Conservation (phyloP, 2,797 vertebrate genomes). For the Lepilemur septentrionalis region DNA sequence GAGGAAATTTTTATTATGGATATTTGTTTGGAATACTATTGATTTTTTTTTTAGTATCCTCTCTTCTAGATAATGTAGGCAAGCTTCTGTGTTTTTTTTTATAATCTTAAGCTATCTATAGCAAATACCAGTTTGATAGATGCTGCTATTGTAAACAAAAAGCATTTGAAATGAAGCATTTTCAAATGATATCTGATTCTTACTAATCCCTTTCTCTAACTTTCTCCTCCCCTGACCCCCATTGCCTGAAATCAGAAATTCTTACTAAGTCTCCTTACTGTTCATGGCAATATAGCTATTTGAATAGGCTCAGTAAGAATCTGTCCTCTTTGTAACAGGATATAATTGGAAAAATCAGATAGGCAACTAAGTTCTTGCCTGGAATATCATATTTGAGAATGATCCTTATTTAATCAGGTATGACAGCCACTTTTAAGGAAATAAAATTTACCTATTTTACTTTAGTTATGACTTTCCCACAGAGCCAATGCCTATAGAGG, state of each 20-base stretch:
- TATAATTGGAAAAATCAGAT: background rate
- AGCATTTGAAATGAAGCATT: background rate
- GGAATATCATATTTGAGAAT: background rate
- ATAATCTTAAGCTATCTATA: background rate
- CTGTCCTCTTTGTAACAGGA: background rate
- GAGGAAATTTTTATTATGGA: background rate
- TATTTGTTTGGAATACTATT: background rate
- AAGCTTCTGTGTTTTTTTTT: background rate
- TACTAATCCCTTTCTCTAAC: background rate
- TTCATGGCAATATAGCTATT: background rate
- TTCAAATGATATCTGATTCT: background rate
- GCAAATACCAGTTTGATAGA: background rate
- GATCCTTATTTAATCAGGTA: background rate
- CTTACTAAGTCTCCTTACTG: background rate
- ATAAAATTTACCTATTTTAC: background rate
- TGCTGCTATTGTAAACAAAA: background rate
- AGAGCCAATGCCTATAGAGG: background rate
- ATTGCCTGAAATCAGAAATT: background rate
- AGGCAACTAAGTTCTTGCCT: background rate
- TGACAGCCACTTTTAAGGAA: background rate
- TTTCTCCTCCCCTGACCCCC: rapidly evolving
- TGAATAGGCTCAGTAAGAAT: background rate
- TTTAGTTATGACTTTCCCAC: background rate
- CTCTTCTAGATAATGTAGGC: background rate
- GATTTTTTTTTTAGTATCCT: background rate